Percentiles rank a stretch among this genome's conserved stretches.
Conservation (phyloP, 1,140 invertebrate genomes). For the Atta colombica region DNA sequence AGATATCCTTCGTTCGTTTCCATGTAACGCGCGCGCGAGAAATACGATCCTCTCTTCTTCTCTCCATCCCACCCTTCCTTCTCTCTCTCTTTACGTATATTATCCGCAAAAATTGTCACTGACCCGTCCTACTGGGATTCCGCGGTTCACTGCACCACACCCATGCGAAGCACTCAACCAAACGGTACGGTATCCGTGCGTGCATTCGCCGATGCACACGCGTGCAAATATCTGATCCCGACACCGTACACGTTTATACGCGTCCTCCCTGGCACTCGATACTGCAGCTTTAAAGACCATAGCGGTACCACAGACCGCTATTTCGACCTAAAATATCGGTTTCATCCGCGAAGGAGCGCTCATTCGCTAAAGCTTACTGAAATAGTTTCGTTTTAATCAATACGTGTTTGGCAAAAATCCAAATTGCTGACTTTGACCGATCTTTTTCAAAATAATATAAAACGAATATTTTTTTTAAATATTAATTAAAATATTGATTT, state of each 20-base stretch:
- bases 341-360: background rate
- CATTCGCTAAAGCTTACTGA: background rate
- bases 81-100: background rate
- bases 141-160: constrained; percentile 52
- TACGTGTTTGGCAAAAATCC: background rate
- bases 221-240: constrained; percentile 37
- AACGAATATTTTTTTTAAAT: background rate
- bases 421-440: background rate
- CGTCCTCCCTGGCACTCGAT: constrained; percentile 13
- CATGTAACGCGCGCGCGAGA: background rate
- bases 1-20: constrained; percentile 42
- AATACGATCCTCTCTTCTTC: constrained; percentile 4
- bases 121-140: constrained; percentile 50
- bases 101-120: constrained; percentile 63
- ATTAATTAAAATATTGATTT: background rate
- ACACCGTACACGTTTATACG: background rate
- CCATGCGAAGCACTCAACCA: constrained; percentile 17
- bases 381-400: background rate
- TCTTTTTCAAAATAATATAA: background rate
- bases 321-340: constrained; percentile 40
- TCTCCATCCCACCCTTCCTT: background rate
- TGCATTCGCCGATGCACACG: background rate
- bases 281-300: constrained; percentile 54
- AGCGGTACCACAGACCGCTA: constrained; percentile 46
- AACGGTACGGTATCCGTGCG: background rate